These are phyloP conservation scores for Masnerella sp. DNA, from an alignment of 2,888 invertebrate genomes.

Conservation along the genomic window DNA sequence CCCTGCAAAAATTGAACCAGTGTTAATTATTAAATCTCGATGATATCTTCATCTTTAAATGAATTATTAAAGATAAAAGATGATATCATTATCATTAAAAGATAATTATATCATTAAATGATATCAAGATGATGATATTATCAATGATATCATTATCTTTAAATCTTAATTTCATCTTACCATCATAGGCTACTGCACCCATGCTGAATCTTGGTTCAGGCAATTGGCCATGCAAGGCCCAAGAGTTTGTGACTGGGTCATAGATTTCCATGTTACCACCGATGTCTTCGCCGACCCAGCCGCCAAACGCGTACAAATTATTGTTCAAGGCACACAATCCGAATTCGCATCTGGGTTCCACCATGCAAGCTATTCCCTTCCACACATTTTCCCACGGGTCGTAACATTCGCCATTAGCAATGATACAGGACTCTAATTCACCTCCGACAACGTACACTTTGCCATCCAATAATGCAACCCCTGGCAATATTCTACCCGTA, in stretches of 20 bases:
- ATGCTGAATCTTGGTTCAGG: constrained; percentile 93
- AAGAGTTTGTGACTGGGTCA: constrained; percentile 87
- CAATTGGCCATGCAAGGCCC: constrained; percentile 88
- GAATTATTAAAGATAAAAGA: too few relatives aligned
- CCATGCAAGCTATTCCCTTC: constrained; percentile 81
- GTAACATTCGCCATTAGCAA: constrained; percentile 91
- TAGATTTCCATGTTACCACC: constrained; percentile 93
- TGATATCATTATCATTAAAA: too few relatives aligned
- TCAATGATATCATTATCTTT: too few relatives aligned
- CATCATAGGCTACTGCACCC: constrained; percentile 92
- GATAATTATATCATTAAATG: too few relatives aligned
- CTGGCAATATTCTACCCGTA: constrained; percentile 91
- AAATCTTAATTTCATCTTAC: too few relatives aligned
- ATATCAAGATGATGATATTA: too few relatives aligned
- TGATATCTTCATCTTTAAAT: too few relatives aligned
- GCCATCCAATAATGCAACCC: constrained; percentile 90
- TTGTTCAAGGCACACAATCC: constrained; percentile 91
- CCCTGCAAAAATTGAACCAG: too few relatives aligned
- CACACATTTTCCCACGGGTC: constrained; percentile 84
- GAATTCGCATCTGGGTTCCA: constrained; percentile 92
- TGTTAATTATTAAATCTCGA: too few relatives aligned
- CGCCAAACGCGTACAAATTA: constrained; percentile 85
- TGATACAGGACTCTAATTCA: constrained; percentile 92
- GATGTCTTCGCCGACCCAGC: constrained; percentile 95
- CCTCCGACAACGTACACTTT: constrained; percentile 95